Evolutionary conservation across 2,797 vertebrate genomes (phyloP).

Genomic region (Valencia hispanica): DNA sequence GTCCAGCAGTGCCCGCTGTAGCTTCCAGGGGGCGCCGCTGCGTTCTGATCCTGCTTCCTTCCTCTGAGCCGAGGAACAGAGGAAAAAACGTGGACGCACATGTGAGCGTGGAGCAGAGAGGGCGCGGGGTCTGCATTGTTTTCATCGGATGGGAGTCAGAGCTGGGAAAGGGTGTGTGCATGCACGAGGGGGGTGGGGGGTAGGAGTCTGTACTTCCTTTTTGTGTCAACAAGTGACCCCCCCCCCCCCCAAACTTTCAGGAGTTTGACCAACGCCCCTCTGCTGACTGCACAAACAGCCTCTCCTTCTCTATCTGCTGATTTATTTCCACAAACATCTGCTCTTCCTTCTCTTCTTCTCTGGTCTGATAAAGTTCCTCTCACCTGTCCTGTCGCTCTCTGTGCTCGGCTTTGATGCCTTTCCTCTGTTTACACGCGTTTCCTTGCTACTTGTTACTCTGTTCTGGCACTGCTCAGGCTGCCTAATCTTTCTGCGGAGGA

Average conservation of each 20-base stretch:
- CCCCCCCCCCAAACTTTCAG: no score
- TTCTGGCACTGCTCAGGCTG: conserved; percentile 45
- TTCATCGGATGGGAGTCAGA: conserved; percentile 73
- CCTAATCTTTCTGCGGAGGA: conserved; percentile 47
- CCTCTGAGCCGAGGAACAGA: conserved; percentile 40
- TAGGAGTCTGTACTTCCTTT: conserved; percentile 64
- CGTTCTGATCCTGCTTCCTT: conserved; percentile 44
- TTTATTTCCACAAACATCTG: neutral
- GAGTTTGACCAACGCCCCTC: conserved; percentile 59
- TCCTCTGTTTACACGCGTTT: conserved; percentile 28
- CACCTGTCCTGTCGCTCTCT: neutral
- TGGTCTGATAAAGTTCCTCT: neutral
- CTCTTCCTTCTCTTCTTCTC: neutral
- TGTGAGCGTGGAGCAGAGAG: conserved; percentile 64
- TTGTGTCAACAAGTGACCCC: conserved; percentile 66
- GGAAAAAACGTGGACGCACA: conserved; percentile 72
- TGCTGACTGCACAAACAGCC: conserved; percentile 49
- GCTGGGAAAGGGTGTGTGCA: conserved; percentile 52
- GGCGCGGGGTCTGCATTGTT: conserved; percentile 70
- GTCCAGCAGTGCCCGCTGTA: conserved; percentile 18
- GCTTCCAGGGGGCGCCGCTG: conserved; percentile 46
- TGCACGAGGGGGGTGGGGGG: conserved; percentile 21
- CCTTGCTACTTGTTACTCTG: conserved; percentile 45
- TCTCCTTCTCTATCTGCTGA: conserved; percentile 15
- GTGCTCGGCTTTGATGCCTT: conserved; percentile 9